Base-by-base conservation (phyloP, 92 coral and sea anemone species). In the Paramuricea clavata region DNA sequence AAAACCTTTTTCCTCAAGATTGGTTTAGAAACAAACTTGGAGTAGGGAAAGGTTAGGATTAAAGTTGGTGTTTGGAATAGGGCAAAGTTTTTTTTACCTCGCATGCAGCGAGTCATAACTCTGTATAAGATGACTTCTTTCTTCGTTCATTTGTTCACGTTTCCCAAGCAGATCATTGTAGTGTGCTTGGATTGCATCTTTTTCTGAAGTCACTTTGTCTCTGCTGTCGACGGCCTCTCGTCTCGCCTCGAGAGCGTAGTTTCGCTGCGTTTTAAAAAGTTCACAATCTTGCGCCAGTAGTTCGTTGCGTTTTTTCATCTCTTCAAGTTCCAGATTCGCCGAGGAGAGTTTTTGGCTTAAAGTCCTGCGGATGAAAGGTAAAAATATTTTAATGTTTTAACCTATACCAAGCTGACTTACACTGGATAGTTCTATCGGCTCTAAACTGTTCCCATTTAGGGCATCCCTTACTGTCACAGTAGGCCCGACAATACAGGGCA, bases 221-320 rank as follows among this genome's bases (percentile, higher is more conserved):
- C 97, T 81, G 61, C 93, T 98, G 32, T 70, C 50, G 57, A 93
- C 86, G 0, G 98, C 88, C 44, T 96, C 97, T 81, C 93, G 93
- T 83, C 93, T 79, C 31, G 94, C 91, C 65, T 91, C 93, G 19
- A 93, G 87, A 33, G 83, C 83, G 56, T 64, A 30, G 72, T 96
- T 96, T 36, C 99, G 87, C 49, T 96, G 99, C 31, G 95, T 93
- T 42, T 92, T 93, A 56, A 85, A 83, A 25, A 90, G 91, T 57
- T 90, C 89, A 8, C 93, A 88, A 31, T 93, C 92, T 74, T 94
- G 90, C 47, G 87, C 88, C 17, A 89, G 75, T 22, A 93, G 93
- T 19, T 77, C 87, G 87, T 89, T 87, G 35, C 95, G 90, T 83
- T 93, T 94, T 73, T 77, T 92, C 9, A 89, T 69, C 44, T 95